Percentiles rank a stretch among this genome's conserved stretches.
phyloP scores from a whole-genome alignment of 1,140 invertebrate genomes.

The Megalopta genalis region DNA sequence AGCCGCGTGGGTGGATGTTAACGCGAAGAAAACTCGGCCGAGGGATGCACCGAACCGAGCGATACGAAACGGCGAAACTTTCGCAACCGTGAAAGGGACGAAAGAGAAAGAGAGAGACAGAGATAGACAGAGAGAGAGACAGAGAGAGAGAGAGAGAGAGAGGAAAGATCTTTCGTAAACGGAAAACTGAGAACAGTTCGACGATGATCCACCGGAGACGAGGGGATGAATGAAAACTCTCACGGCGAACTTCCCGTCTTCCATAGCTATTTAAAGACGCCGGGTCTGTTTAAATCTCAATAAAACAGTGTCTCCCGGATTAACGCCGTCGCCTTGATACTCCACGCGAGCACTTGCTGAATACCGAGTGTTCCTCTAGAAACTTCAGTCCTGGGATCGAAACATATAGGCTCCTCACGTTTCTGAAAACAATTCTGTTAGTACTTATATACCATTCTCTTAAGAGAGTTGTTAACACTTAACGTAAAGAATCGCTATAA shows the following conservation, averaged over 20 bases:
- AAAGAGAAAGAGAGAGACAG: neutral
- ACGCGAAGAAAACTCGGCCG: conserved; percentile 8
- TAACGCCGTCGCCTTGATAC: neutral
- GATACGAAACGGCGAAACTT: conserved; percentile 14
- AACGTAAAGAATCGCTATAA: too few relatives aligned
- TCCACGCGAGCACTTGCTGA: too few relatives aligned
- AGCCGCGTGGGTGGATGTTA: neutral
- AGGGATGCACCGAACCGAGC: neutral
- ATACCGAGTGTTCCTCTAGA: too few relatives aligned
- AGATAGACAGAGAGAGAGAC: too few relatives aligned
- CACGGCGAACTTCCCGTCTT: conserved; percentile 3
- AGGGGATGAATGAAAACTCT: neutral
- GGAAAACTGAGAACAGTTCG: conserved; percentile 11
- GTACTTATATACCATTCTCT: too few relatives aligned
- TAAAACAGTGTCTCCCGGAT: neutral
- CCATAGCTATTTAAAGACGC: conserved; percentile 10
- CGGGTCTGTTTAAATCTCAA: neutral
- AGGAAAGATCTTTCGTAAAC: conserved; percentile 15
- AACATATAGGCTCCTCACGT: too few relatives aligned
- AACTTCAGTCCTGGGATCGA: too few relatives aligned
- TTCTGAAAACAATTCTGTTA: too few relatives aligned
- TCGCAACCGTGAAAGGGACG: neutral
- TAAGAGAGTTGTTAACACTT: too few relatives aligned
- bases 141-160: neutral
- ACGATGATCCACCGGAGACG: neutral